Percentiles rank a stretch among this genome's conserved stretches.
phyloP scores from a whole-genome alignment of 2,888 invertebrate species.

The Athalia rosae region DNA sequence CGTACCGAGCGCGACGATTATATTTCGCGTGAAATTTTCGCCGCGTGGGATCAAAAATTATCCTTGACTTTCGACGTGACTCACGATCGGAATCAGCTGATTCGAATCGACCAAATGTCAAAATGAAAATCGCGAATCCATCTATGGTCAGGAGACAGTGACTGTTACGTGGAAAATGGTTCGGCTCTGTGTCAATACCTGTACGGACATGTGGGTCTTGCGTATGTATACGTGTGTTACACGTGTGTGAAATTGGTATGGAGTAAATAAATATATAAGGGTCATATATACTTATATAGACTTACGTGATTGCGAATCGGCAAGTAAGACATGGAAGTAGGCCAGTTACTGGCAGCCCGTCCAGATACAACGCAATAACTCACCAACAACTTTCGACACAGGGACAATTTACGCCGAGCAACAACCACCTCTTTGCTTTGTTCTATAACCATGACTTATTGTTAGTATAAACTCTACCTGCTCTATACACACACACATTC shows the following conservation, averaged over 20 bases:
- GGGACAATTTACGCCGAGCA: slow-evolving; percentile 62
- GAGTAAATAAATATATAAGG: slow-evolving; percentile 18
- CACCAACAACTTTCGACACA: slow-evolving; percentile 68
- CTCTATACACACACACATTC: slow-evolving; percentile 1
- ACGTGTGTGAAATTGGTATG: neutral
- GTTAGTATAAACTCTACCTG: slow-evolving; percentile 40
- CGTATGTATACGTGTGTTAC: neutral
- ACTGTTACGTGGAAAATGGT: too few species aligned
- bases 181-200: neutral
- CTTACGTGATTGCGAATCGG: slow-evolving; percentile 57
- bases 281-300: slow-evolving; percentile 40
- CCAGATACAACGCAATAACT: slow-evolving; percentile 69
- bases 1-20: too few species aligned
- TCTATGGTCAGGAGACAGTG: too few species aligned
- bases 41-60: too few species aligned
- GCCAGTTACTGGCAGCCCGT: slow-evolving; percentile 60
- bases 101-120: too few species aligned
- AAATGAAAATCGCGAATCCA: too few species aligned
- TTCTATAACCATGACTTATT: slow-evolving; percentile 46
- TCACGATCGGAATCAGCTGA: too few species aligned
- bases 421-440: slow-evolving; percentile 48
- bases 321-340: slow-evolving; percentile 68
- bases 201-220: neutral
- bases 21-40: too few species aligned
- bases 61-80: too few species aligned